These are phyloP conservation scores for Microtus oregoni DNA, from an alignment of 2,113 vertebrate genomes.

Conservation along the genomic window DNA sequence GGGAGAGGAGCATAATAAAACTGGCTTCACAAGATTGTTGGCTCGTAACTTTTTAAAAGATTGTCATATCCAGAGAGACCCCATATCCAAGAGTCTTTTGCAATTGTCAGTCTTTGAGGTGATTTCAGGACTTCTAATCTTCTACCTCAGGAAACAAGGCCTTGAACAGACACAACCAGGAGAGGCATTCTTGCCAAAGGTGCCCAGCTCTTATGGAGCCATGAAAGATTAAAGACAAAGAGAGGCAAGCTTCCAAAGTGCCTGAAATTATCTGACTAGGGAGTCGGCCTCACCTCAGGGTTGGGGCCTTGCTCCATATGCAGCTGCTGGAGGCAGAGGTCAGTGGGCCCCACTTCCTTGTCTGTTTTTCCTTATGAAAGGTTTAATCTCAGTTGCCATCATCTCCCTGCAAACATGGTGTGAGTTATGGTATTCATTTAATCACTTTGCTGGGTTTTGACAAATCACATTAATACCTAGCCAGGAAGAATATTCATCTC, in stretches of 20 bases:
- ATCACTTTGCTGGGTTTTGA: slow-evolving; percentile 8
- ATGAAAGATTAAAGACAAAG: background rate
- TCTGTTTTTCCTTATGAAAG: background rate
- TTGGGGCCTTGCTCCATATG: background rate
- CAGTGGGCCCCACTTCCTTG: background rate
- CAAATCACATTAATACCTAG: background rate
- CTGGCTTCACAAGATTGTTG: background rate
- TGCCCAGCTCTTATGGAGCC: background rate
- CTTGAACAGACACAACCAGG: background rate
- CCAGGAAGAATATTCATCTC: background rate
- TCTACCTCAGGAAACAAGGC: background rate
- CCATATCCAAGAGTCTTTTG: background rate
- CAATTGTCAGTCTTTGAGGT: background rate
- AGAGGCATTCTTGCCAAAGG: background rate
- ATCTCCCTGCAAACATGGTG: background rate
- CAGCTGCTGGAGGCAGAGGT: background rate
- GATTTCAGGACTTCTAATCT: background rate
- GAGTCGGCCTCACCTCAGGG: background rate
- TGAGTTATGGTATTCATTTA: slow-evolving; percentile 26
- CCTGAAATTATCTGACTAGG: background rate
- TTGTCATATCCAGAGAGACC: background rate
- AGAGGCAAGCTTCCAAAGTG: background rate
- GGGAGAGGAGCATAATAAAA: background rate
- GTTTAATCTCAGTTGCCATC: background rate
- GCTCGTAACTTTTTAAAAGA: background rate